Evolutionary conservation across 1,140 invertebrate species (phyloP).

Genomic region (Pachyrhynchus sulphureomaculatus): DNA sequence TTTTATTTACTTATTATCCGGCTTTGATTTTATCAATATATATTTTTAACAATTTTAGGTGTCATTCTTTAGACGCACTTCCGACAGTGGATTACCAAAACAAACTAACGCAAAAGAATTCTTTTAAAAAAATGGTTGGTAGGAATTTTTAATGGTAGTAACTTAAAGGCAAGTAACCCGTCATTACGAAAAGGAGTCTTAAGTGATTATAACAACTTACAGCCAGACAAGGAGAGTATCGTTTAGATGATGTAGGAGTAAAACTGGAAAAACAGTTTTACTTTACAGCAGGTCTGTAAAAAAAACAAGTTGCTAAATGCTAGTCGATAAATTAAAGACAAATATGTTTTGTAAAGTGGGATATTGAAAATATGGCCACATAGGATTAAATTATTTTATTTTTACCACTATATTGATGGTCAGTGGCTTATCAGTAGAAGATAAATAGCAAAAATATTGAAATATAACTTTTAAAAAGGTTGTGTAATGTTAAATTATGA

Average conservation of each 20-base stretch:
- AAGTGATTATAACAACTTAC: conserved; percentile 44
- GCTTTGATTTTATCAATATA: too few relatives aligned
- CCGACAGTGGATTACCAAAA: conserved; percentile 41
- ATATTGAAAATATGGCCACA: too few relatives aligned
- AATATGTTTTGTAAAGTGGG: too few relatives aligned
- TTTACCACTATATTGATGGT: background rate
- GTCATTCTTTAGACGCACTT: conserved; percentile 72
- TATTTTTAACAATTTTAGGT: too few relatives aligned
- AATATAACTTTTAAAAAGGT: too few relatives aligned
- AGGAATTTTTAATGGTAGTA: conserved; percentile 67
- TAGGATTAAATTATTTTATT: background rate
- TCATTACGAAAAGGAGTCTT: conserved; percentile 60
- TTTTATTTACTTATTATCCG: too few relatives aligned
- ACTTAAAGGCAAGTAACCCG: conserved; percentile 62
- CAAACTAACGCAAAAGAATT: conserved; percentile 50
- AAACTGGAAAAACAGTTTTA: background rate
- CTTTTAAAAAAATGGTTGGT: conserved; percentile 68
- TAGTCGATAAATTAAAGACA: background rate
- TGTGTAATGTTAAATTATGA: too few relatives aligned
- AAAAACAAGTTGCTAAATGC: background rate
- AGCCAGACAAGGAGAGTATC: conserved; percentile 51
- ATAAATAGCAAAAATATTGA: background rate
- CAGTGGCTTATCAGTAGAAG: background rate
- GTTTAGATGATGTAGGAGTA: conserved; percentile 35
- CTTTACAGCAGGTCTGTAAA: too few relatives aligned